A percentile compares a stretch with the other conserved stretches of the same genome.
Conservation (phyloP, 2,888 invertebrate species). For the Apeira syringaria region DNA sequence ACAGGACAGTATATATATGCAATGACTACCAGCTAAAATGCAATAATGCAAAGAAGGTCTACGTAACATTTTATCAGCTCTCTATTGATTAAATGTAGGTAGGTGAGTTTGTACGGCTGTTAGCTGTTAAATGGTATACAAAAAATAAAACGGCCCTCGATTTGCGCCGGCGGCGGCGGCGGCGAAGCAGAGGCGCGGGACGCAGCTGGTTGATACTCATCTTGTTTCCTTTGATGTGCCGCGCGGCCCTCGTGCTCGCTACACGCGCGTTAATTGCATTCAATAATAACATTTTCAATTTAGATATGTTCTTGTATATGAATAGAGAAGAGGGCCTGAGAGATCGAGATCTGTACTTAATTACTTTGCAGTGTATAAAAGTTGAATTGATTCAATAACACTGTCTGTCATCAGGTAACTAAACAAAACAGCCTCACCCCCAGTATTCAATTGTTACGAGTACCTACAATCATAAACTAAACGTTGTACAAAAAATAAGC, state of each 20-base stretch:
- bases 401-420: too few species aligned
- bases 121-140: conserved; percentile 68
- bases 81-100: conserved; percentile 47
- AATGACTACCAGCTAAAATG: too few species aligned
- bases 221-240: conserved; percentile 68
- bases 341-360: too few species aligned
- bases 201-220: conserved; percentile 64
- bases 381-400: too few species aligned
- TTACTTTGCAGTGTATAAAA: too few species aligned
- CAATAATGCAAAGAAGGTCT: too few species aligned
- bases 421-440: too few species aligned
- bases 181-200: conserved; percentile 43
- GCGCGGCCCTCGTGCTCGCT: conserved; percentile 47
- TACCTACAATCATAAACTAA: too few species aligned
- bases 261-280: conserved; percentile 45
- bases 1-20: too few species aligned
- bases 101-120: conserved; percentile 37
- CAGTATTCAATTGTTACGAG: too few species aligned
- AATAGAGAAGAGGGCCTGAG: too few species aligned
- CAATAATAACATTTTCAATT: conserved; percentile 40
- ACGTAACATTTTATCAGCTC: conserved; percentile 26
- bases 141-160: conserved; percentile 61
- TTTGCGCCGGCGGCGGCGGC: conserved; percentile 50
- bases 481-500: too few species aligned
- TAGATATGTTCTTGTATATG: conserved; percentile 14